Evolutionary conservation across 2,797 vertebrate species (phyloP).

Genomic region (Sebastes vulpes): DNA sequence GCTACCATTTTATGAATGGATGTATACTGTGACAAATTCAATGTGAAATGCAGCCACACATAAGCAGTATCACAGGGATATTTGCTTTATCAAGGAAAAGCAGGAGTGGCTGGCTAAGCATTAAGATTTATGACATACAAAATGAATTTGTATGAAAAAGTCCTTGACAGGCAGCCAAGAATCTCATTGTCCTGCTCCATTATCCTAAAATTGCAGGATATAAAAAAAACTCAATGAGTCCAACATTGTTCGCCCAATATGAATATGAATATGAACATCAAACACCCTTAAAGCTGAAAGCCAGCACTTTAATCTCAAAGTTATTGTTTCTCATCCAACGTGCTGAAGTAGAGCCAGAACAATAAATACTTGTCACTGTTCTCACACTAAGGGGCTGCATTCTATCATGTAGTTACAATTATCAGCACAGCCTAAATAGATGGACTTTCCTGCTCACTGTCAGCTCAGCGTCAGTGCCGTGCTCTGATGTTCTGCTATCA

Average conservation of each 20-base stretch:
- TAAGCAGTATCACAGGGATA: neutral
- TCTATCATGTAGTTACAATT: neutral
- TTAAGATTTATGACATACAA: neutral
- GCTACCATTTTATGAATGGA: neutral
- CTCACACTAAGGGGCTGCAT: neutral
- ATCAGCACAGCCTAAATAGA: slow-evolving; percentile 1
- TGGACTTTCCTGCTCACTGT: slow-evolving; percentile 12
- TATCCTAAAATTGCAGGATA: neutral
- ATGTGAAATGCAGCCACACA: neutral
- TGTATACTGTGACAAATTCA: neutral
- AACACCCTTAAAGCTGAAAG: neutral
- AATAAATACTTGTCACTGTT: neutral
- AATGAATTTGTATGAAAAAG: neutral
- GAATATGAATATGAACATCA: neutral
- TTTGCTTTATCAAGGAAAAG: neutral
- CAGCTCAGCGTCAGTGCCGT: slow-evolving; percentile 15
- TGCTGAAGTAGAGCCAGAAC: neutral
- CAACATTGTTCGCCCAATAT: neutral
- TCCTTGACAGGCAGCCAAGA: neutral
- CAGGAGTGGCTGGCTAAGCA: neutral
- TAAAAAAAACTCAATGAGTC: neutral
- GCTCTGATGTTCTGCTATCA: slow-evolving; percentile 34
- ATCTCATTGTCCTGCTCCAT: neutral
- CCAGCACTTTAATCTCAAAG: neutral
- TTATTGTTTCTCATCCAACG: neutral